Conservation (phyloP, 1,140 invertebrate species). For the Zaprionus inermis region DNA sequence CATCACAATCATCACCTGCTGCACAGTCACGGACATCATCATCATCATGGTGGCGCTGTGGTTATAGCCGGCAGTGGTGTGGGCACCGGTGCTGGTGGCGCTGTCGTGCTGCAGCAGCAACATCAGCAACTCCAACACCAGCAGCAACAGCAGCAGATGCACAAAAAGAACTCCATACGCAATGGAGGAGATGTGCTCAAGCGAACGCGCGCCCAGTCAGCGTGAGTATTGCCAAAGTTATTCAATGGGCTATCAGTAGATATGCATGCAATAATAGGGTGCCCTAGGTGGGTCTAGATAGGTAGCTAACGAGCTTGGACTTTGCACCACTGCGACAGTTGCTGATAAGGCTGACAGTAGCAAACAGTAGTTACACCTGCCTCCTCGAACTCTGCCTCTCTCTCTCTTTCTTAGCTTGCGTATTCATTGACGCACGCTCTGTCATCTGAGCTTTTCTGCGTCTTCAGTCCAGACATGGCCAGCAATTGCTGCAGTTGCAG, state of each 20-base stretch:
- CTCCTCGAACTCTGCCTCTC: neutral
- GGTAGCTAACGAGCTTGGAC: slow-evolving; percentile 50
- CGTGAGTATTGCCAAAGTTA: slow-evolving; percentile 85
- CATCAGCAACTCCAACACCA: slow-evolving; percentile 75
- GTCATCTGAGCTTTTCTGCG: neutral
- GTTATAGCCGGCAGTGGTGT: slow-evolving; percentile 82
- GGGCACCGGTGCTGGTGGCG: slow-evolving; percentile 75
- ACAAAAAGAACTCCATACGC: slow-evolving; percentile 88
- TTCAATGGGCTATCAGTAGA: neutral
- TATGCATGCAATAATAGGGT: neutral
- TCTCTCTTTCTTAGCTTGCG: neutral
- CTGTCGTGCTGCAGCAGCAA: slow-evolving; percentile 81
- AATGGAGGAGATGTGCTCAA: slow-evolving; percentile 89
- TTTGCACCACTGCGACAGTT: slow-evolving; percentile 43
- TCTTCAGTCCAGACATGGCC: neutral
- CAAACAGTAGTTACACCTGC: neutral
- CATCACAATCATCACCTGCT: slow-evolving; percentile 75
- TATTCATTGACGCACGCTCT: neutral
- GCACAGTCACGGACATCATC: slow-evolving; percentile 84
- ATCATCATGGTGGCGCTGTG: slow-evolving; percentile 82
- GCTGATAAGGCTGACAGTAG: slow-evolving; percentile 18
- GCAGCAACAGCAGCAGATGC: slow-evolving; percentile 85
- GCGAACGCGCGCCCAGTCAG: slow-evolving; percentile 87
- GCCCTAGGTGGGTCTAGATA: too few relatives aligned
- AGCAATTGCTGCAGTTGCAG: neutral